phyloP scores from a whole-genome alignment of 2,113 vertebrate genomes.

The Lucifuga dentata region DNA sequence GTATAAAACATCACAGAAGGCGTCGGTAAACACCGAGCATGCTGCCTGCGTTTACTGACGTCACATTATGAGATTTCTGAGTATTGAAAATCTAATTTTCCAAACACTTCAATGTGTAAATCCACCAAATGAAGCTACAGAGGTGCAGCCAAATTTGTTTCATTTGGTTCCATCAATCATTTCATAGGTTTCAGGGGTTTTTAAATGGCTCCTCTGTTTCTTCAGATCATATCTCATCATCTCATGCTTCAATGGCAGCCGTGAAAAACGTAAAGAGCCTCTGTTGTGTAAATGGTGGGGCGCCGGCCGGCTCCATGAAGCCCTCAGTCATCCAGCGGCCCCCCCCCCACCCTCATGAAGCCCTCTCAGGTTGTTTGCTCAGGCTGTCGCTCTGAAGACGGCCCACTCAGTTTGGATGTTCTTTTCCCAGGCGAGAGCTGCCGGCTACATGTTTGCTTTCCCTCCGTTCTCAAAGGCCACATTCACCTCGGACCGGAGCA shows the following conservation, averaged over 20 bases:
- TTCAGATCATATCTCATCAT: slow-evolving; percentile 6
- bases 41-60: not conserved
- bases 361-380: slow-evolving; percentile 77
- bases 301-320: slow-evolving; percentile 37
- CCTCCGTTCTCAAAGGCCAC: slow-evolving; percentile 75
- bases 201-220: not conserved
- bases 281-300: slow-evolving; percentile 20
- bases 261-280: slow-evolving; percentile 11
- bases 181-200: slow-evolving; percentile 2
- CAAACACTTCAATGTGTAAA: not conserved
- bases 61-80: not conserved
- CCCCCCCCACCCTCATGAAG: slow-evolving; percentile 40
- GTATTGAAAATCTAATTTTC: not conserved
- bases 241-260: not conserved
- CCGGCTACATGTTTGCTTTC: slow-evolving; percentile 74
- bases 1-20: not conserved
- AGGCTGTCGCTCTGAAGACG: slow-evolving; percentile 73
- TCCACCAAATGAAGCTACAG: not conserved
- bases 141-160: not conserved
- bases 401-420: slow-evolving; percentile 72
- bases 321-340: slow-evolving; percentile 25
- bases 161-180: not conserved
- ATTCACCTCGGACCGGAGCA: slow-evolving; percentile 68
- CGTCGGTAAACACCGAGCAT: not conserved
- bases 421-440: slow-evolving; percentile 78